Base-by-base conservation (phyloP, 2,888 invertebrate species). In the Drosophila incognita region DNA sequence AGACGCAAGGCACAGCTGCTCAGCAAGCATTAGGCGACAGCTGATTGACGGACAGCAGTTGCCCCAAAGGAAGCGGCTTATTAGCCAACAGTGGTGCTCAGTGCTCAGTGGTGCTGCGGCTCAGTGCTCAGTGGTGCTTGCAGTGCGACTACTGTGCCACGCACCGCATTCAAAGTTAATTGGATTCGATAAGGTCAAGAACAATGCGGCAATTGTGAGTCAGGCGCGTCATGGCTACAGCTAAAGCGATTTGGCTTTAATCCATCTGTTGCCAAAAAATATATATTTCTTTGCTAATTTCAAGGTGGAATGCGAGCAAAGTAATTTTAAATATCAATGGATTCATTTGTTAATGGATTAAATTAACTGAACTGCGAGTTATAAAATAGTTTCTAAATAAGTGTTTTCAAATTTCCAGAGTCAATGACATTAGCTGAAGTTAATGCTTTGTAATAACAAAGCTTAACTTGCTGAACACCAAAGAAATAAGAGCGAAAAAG, bases 181-280 rank as follows among this genome's bases (percentile, higher is more conserved):
- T 87, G 79, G 85, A 85, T 85, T 85, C 74, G 85, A 83, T 89
- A 87, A 87, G 85, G 85, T 85, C 85, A 85, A 85, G 85, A 85
- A 85, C 90, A 90, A 84, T 73, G 74, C 52, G 49, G 58, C 67
- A 59, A 68, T 59, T 68, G 83, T 65, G 81, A 65, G 51, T 63
- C n/a, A 72, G 78, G 68, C 31, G 78, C 76, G 76, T 64, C 81
- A 64, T 61, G 78, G 82, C 24, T 75, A 60, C 58, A 57, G 56
- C 38, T 54, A 48, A 76, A 64, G 40, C 51, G 52, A 61, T 65
- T 77, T 21, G 31, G 15, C 46, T 49, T 46, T 48, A 76, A 80
- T 68, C 63, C 63, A 53, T 49, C 40, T 73, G 58, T 66, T 76
- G 65, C 54, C 77, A 48, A 76, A 68, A 68, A 24, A 27, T 5